Evolutionary conservation across 1,140 invertebrate species (phyloP), one percentile per base, ranked within the genome.

Genomic region (Oscheius sp.): DNA sequence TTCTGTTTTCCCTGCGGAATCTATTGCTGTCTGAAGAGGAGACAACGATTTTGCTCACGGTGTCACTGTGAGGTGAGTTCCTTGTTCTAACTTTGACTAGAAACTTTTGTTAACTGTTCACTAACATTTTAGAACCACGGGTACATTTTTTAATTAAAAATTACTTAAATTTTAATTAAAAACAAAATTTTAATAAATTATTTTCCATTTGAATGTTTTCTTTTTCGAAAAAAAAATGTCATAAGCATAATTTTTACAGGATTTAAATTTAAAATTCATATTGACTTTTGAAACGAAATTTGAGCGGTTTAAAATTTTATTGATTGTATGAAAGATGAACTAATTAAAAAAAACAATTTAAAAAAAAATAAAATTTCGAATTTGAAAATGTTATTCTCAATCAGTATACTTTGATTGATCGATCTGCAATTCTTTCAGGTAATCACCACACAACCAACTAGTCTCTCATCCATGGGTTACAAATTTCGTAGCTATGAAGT

Each of bases 1-100:
- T 67, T 81, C 36, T 81, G 80, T 64, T 81, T 81, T 62, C 80
- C 80, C 18, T 81, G 80, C 36, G 80, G 80, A 26, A 68, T 81
- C 34, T 81, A 72, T 32, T 81, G 79, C 63, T 81, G 80, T 68
- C 38, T 82, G 49, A 64, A 69, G 36, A 73, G 69, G 36, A 65
- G 71, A 38, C 59, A 52, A n/a, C 29, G 38, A 35, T 59, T 70
- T 26, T 81, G 79, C 42, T 29, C 71, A 7, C 59, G 61, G 15
- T 81, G 79, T 42, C 67, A 79, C 13, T 70, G 67, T 32, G 79
- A 81, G 58, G 79, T 81, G 35, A 76, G 62, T 65, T 38, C 18
- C 32, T 65, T 28, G 26, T 28, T 59, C 18, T n/a, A 18, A 2
- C 18, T 7, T 7, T 26, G 28, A 20, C 3, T 15, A 20, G 18